Conservation (phyloP, 2,888 invertebrate species). For the Oligia fasciuncula region DNA sequence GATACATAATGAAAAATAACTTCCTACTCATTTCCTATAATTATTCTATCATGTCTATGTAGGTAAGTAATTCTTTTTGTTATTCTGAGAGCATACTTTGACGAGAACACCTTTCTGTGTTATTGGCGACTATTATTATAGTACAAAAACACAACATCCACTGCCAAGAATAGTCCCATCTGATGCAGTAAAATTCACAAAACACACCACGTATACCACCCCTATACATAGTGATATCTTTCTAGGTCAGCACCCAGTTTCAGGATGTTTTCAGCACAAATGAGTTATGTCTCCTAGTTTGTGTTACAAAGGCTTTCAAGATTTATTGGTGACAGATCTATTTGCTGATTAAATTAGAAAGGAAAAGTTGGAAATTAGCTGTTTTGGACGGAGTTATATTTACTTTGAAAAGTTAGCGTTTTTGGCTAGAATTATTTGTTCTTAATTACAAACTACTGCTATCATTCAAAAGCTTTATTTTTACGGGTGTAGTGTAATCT, state of each 20-base stretch:
- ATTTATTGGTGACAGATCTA: constrained; percentile 53
- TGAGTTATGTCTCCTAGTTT: constrained; percentile 75
- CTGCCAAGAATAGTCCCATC: not conserved
- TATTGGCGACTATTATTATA: not conserved
- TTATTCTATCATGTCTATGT: not conserved
- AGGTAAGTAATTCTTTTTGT: not conserved
- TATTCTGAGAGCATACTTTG: not conserved
- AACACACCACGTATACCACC: not conserved
- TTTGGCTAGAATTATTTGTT: not conserved
- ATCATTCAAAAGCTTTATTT: no score
- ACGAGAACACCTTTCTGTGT: not conserved
- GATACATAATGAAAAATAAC: not conserved
- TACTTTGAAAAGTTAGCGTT: not conserved
- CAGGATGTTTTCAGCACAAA: constrained; percentile 77
- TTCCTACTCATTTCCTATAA: no score
- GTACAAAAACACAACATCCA: not conserved
- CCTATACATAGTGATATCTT: constrained; percentile 71
- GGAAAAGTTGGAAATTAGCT: constrained; percentile 22
- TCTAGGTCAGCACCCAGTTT: constrained; percentile 81
- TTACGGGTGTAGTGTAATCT: not conserved
- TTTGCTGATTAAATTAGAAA: constrained; percentile 47
- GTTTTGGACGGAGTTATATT: constrained; percentile 14
- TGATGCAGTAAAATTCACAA: not conserved
- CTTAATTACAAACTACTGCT: no score
- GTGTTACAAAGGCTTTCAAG: constrained; percentile 40